These are phyloP conservation scores for Podarcis lilfordi DNA, from an alignment of 2,797 vertebrate genomes.

Conservation along the genomic window DNA sequence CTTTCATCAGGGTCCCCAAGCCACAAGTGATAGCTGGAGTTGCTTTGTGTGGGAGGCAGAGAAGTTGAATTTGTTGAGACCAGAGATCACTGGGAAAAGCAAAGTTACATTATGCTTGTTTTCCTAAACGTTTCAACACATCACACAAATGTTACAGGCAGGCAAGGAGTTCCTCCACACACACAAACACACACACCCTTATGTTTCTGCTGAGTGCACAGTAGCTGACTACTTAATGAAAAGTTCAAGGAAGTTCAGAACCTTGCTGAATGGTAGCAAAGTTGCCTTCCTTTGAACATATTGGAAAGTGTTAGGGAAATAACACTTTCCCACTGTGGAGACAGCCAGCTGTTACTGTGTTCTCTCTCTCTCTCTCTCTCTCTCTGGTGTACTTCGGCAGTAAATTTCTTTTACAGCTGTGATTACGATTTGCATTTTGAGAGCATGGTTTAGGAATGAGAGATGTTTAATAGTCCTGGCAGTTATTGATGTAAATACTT, in stretches of 20 bases:
- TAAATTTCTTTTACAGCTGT: slow-evolving; percentile 68
- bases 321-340: slow-evolving; percentile 45
- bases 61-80: slow-evolving; percentile 20
- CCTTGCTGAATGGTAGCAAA: slow-evolving; percentile 15
- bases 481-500: slow-evolving; percentile 63
- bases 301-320: slow-evolving; percentile 44
- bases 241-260: slow-evolving; percentile 2
- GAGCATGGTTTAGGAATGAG: slow-evolving; percentile 56
- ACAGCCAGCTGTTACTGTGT: slow-evolving; percentile 67
- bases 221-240: background rate
- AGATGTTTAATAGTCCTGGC: slow-evolving; percentile 62
- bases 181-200: too few relatives aligned
- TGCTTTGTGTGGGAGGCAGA: slow-evolving; percentile 10
- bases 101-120: background rate
- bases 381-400: slow-evolving; percentile 66
- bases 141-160: background rate
- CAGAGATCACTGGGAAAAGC: slow-evolving; percentile 5
- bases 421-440: slow-evolving; percentile 63
- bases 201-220: slow-evolving; percentile 22
- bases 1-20: slow-evolving; percentile 45
- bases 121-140: slow-evolving; percentile 29
- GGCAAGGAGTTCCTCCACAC: background rate
- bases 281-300: slow-evolving; percentile 53
- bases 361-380: background rate
- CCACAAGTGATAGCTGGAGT: slow-evolving; percentile 27